These are phyloP conservation scores for Drosophila seguyi DNA, from an alignment of 1,140 invertebrate species.

Conservation along the genomic window DNA sequence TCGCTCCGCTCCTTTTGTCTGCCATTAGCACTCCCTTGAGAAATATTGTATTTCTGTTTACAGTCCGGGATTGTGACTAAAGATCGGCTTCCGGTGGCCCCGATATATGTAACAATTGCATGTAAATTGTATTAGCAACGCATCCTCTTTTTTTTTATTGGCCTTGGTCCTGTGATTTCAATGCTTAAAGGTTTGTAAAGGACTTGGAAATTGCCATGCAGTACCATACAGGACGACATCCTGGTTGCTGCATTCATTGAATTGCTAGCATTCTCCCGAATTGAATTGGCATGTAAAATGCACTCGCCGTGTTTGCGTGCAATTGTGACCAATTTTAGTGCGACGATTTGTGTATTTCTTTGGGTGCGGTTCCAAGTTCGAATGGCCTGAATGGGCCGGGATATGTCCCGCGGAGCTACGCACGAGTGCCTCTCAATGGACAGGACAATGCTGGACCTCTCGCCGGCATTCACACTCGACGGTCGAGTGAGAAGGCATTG, in stretches of 20 bases:
- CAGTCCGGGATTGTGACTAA: conserved; percentile 25
- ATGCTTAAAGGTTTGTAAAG: conserved; percentile 48
- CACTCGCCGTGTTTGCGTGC: conserved; percentile 42
- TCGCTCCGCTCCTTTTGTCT: conserved; percentile 25
- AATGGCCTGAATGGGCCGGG: conserved; percentile 35
- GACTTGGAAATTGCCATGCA: conserved; percentile 38
- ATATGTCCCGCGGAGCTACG: conserved; percentile 73
- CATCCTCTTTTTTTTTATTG: conserved; percentile 33
- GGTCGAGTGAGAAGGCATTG: conserved; percentile 62
- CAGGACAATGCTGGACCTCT: conserved; percentile 55
- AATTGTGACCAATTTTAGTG: conserved; percentile 56
- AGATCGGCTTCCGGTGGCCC: conserved; percentile 52
- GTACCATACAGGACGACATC: conserved; percentile 47
- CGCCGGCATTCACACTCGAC: conserved; percentile 72
- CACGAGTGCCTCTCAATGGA: conserved; percentile 72
- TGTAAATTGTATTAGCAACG: conserved; percentile 56
- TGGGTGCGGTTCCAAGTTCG: conserved; percentile 24
- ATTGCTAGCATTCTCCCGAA: conserved; percentile 45
- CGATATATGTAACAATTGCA: conserved; percentile 47
- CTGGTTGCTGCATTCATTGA: conserved; percentile 45
- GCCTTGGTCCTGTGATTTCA: conserved; percentile 36
- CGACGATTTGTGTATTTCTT: conserved; percentile 34
- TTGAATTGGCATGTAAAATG: conserved; percentile 79
- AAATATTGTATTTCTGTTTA: conserved; percentile 36
- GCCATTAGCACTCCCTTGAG: conserved; percentile 46